Base-by-base conservation (phyloP, 2,113 vertebrate genomes). In the Ictalurus punctatus region DNA sequence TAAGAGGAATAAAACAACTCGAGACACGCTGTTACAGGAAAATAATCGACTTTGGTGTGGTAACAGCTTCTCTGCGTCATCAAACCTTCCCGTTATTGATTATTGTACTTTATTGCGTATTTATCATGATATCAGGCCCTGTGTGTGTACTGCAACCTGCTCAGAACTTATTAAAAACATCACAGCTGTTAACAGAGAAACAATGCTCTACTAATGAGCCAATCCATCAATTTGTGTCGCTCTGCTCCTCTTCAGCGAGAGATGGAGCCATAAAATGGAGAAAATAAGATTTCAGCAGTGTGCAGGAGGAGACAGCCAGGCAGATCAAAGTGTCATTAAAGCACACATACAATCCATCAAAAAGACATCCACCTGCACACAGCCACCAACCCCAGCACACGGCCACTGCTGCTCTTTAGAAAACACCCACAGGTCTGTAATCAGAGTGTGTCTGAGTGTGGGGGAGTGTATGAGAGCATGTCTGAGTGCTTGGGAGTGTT, bases 301-400 rank as follows among this genome's bases (percentile, higher is more conserved):
- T 80, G 37, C 59, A 40, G 56, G 58, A 76, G 54, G 74, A 71
- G 48, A 84, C 56, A 73, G 34, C 5, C 1, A 61, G 58, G 78
- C 40, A 1, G 83, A 84, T 84, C 83, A 84, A 84, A 67, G 83
- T 84, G 83, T 27, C 63, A 69, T 84, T 84, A 69, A 84, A 44
- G 61, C 63, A 69, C 61, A 69, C n/a, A 83, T 23, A 59, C 30
- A 37, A 21, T 54, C 56, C 76, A 83, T 63, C 82, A 74, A 54
- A 76, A 85, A 30, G 73, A 78, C 10, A 6, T 59, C 88, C 65
- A 56, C 17, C 84, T 85, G 44, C 65, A 48, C 84, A 44, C 63
- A 48, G 27, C 21, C 23, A 61, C 21, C 82, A 44, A 59, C 40
- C 21, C 19, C 37, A n/a, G 58, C 13, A 40, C 83, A 84, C 61